Percentiles rank a stretch among this genome's conserved stretches.
Evolutionary conservation across 2,888 invertebrate species (phyloP).

Genomic region (Hesperia comma): DNA sequence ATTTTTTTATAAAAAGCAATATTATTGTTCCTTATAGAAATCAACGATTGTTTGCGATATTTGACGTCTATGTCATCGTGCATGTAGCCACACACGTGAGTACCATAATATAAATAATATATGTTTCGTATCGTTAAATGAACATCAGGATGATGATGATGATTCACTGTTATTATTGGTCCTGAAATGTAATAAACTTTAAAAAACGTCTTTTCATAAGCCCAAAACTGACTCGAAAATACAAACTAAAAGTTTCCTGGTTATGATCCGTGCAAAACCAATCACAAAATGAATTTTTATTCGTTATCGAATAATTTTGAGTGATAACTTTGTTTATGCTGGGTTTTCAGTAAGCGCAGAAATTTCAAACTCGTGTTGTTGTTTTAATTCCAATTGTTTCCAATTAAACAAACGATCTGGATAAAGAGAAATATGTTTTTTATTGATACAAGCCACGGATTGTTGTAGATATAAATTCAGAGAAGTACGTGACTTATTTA

Average conservation of each 20-base stretch:
- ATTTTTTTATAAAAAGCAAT: too few relatives aligned
- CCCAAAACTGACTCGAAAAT: background rate
- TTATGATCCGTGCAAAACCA: slow-evolving; percentile 15
- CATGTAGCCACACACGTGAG: too few relatives aligned
- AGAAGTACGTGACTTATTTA: background rate
- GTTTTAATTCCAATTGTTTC: slow-evolving; percentile 30
- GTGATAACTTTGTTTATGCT: slow-evolving; percentile 21
- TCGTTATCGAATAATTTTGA: slow-evolving; percentile 22
- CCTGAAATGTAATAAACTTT: too few relatives aligned
- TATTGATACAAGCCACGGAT: background rate
- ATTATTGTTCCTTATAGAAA: too few relatives aligned
- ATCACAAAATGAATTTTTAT: slow-evolving; percentile 23
- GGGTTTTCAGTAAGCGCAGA: slow-evolving; percentile 21
- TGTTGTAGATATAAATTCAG: background rate
- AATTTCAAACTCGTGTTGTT: slow-evolving; percentile 23
- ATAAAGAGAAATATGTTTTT: slow-evolving; percentile 11
- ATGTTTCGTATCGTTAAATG: too few relatives aligned
- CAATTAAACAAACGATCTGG: slow-evolving; percentile 23
- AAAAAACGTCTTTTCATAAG: background rate
- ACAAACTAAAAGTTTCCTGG: slow-evolving; percentile 5
- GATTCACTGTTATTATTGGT: too few relatives aligned
- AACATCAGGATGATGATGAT: too few relatives aligned
- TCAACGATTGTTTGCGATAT: too few relatives aligned
- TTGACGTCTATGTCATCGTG: too few relatives aligned
- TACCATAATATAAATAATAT: too few relatives aligned